Evolutionary conservation across 1,140 invertebrate species (phyloP).

Genomic region (Hylaeus anthracinus): DNA sequence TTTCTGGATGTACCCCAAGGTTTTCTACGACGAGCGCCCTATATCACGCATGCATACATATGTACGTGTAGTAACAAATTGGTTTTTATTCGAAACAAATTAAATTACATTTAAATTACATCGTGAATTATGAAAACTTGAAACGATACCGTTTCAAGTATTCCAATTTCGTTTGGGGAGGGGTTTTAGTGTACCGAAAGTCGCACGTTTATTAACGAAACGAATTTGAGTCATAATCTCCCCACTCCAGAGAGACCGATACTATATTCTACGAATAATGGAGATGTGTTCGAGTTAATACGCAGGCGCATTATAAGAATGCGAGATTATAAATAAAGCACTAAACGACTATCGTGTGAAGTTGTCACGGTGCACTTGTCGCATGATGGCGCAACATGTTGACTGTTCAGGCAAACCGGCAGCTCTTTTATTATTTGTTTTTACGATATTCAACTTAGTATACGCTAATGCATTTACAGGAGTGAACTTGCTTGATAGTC

Average conservation of each 20-base stretch:
- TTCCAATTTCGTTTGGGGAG: no score
- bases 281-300: background rate
- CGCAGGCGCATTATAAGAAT: constrained; percentile 37
- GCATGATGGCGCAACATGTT: constrained; percentile 79
- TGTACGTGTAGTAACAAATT: no score
- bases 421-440: constrained; percentile 70
- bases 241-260: background rate
- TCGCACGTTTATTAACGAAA: no score
- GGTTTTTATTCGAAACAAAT: no score
- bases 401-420: constrained; percentile 67
- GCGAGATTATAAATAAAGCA: constrained; percentile 72
- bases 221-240: constrained; percentile 14
- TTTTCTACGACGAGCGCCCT: no score
- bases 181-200: no score
- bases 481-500: constrained; percentile 28
- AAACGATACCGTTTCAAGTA: no score
- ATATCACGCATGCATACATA: no score
- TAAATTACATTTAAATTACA: no score
- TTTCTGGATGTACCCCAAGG: no score
- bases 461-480: constrained; percentile 50
- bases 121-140: no score
- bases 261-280: background rate
- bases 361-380: constrained; percentile 72
- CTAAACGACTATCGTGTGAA: constrained; percentile 51
- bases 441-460: constrained; percentile 66